These are phyloP conservation scores for Phengaris arion DNA, from an alignment of 2,888 invertebrate genomes.

Conservation along the genomic window DNA sequence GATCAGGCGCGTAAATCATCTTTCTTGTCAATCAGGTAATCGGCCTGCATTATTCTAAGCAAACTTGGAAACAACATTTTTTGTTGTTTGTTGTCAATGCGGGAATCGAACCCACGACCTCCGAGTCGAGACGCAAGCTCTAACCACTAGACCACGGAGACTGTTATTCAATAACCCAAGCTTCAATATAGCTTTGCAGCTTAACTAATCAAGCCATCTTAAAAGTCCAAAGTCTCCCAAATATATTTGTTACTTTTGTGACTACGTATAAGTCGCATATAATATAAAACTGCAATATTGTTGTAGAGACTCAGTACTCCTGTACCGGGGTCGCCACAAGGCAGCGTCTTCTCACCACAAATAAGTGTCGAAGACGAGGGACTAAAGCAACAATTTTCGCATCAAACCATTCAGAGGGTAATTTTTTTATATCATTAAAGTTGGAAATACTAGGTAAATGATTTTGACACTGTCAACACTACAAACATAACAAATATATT, in stretches of 20 bases:
- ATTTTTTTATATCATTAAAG: conserved; percentile 45
- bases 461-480: neutral
- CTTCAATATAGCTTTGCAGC: neutral
- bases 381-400: conserved; percentile 72
- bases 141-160: no score
- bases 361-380: conserved; percentile 72
- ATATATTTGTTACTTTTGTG: neutral
- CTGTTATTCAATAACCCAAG: neutral
- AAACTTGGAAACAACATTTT: no score
- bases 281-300: conserved; percentile 18
- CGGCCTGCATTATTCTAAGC: no score
- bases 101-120: no score
- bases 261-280: neutral
- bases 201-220: neutral
- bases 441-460: neutral
- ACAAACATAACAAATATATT: neutral
- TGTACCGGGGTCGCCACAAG: conserved; percentile 69
- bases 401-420: conserved; percentile 75
- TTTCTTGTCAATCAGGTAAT: no score
- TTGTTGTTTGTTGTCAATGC: no score
- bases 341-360: conserved; percentile 68
- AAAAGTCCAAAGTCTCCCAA: neutral
- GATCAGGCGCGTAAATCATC: no score
- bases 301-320: conserved; percentile 72
- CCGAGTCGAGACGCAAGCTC: no score